Evolutionary conservation across 2,797 vertebrate species (phyloP), one percentile per base, ranked within the genome.

Genomic region (Cynopterus sphinx): DNA sequence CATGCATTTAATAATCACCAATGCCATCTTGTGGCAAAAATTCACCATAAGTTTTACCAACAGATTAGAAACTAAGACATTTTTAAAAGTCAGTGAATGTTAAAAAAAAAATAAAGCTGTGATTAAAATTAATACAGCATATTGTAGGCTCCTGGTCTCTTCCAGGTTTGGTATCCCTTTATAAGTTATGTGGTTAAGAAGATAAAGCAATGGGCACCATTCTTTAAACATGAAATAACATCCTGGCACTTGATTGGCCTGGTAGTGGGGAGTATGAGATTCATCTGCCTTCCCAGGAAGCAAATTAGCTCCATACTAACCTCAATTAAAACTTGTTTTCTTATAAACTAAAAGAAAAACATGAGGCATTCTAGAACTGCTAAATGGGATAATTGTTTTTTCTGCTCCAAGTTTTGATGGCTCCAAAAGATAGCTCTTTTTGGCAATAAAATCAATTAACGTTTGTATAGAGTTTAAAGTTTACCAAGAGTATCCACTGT

Each of bases 11-110:
- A 71, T 92, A 94, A 97, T 95, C 93, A 97, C 95, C 95, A 96
- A 94, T 96, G 94, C 94, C 90, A 96, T 95, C 94, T 97, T 65
- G 94, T 95, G 96, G 96, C 87, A 94, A 94, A 96, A 90, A 89
- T 96, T 88, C 75, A 96, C 89, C 92, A 95, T 63, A 41, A 96
- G 59, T 46, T 97, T 86, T 96, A 90, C 43, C 53, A 88, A 78
- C 43, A 94, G 10, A 95, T 78, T 87, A 91, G 65, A 95, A 91
- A 83, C 1, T 2, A 57, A 12, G 88, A 93, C 19, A 67, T 91
- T 82, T 94, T 61, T 8, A 90, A 85, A 90, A 91, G 84, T 53
- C 67, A 89, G 43, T 51, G 26, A 81, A 77, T 65, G 36, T 70
- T 59, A 79, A 94, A 96, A 94, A 87, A 87, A 63, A 51, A 33